Evolutionary conservation across 2,113 vertebrate species (phyloP).

Genomic region (Heterochromis multidens): DNA sequence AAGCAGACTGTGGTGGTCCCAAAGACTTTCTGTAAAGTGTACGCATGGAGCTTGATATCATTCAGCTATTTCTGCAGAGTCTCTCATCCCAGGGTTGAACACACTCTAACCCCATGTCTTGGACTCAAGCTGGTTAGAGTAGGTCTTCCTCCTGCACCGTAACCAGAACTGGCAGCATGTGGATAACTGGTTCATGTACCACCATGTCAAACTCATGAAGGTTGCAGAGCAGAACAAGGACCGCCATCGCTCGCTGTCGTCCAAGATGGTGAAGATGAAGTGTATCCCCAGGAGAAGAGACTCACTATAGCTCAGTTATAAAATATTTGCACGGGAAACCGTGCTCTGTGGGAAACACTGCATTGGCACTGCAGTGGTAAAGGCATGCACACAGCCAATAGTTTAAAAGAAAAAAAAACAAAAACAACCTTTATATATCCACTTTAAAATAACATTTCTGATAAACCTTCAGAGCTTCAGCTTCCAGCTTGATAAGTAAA

Average conservation of each 20-base stretch:
- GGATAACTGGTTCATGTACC: background rate
- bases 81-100: background rate
- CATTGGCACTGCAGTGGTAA: background rate
- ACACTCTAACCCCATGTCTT: background rate
- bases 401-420: background rate
- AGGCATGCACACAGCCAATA: background rate
- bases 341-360: background rate
- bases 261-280: rapidly evolving
- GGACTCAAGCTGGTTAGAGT: background rate
- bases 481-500: background rate
- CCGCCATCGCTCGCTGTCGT: background rate
- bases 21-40: background rate
- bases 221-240: background rate
- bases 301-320: background rate
- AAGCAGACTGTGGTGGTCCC: background rate
- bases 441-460: background rate
- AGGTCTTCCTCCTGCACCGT: background rate
- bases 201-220: background rate
- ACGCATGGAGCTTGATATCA: background rate
- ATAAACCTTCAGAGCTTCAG: background rate
- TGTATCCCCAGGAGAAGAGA: background rate
- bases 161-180: background rate
- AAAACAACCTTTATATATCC: background rate
- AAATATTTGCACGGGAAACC: background rate
- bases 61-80: background rate